Conservation (phyloP, 2,113 vertebrate species). For the Poecilia latipinna region DNA sequence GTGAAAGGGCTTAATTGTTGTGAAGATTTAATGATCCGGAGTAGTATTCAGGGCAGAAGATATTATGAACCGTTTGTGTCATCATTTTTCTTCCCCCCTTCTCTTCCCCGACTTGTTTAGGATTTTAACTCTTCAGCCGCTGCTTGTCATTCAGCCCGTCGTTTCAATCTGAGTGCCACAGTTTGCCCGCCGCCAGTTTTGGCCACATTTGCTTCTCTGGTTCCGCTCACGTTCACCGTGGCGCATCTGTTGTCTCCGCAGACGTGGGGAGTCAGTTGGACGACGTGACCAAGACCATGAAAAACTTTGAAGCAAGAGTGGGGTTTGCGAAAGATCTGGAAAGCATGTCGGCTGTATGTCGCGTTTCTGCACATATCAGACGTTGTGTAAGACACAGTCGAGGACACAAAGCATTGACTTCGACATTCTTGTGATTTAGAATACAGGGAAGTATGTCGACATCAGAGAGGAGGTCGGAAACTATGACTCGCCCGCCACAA, state of each 20-base stretch:
- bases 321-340: constrained; percentile 89
- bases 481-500: constrained; percentile 69
- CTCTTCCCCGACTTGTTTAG: constrained; percentile 37
- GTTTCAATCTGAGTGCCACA: constrained; percentile 16
- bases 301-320: constrained; percentile 91
- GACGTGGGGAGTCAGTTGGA: constrained; percentile 90
- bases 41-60: constrained; percentile 77
- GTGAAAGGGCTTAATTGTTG: constrained; percentile 81
- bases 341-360: constrained; percentile 85
- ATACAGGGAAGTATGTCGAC: constrained; percentile 87
- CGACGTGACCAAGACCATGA: constrained; percentile 87
- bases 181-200: constrained; percentile 3
- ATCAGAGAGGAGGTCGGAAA: constrained; percentile 89
- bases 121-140: constrained; percentile 62
- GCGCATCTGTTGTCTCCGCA: constrained; percentile 67
- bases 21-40: constrained; percentile 81
- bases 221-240: constrained; percentile 19
- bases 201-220: constrained; percentile 8
- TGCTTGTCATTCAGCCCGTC: constrained; percentile 18
- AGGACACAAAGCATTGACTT: constrained; percentile 7
- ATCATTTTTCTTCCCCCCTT: constrained; percentile 56
- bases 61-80: constrained; percentile 79
- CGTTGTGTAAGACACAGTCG: background rate
- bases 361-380: background rate
- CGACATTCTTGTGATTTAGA: constrained; percentile 70